phyloP scores from a whole-genome alignment of 2,113 vertebrate species.

The Pseudonaja textilis region DNA sequence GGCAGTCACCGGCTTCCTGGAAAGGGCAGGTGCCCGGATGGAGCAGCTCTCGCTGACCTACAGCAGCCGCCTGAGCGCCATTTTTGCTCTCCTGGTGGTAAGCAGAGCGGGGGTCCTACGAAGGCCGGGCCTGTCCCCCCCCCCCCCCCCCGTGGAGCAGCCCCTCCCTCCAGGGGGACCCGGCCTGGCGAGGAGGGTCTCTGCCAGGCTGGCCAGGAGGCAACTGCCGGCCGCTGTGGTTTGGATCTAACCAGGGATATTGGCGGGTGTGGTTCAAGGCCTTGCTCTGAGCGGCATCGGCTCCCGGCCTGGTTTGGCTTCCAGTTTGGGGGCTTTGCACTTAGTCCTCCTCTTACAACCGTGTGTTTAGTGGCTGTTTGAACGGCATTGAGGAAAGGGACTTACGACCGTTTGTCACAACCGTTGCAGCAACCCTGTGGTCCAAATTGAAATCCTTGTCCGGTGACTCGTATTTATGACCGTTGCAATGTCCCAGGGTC shows the following conservation, averaged over 20 bases:
- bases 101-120: neutral
- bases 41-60: conserved; percentile 62
- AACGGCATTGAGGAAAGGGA: too few relatives aligned
- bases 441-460: too few relatives aligned
- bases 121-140: neutral
- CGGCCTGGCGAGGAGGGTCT: neutral
- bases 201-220: neutral
- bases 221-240: neutral
- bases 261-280: neutral
- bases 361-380: too few relatives aligned
- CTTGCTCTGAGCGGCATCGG: neutral
- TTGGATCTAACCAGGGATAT: neutral
- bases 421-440: too few relatives aligned
- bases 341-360: too few relatives aligned
- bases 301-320: neutral
- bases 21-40: conserved; percentile 55
- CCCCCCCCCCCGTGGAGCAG: neutral
- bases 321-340: neutral
- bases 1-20: conserved; percentile 58
- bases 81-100: conserved; percentile 61
- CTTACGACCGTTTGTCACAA: too few relatives aligned
- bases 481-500: too few relatives aligned
- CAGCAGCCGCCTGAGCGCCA: conserved; percentile 49
- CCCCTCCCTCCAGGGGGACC: neutral
- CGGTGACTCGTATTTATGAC: too few relatives aligned